Evolutionary conservation across 2,797 vertebrate genomes (phyloP), one percentile per base, ranked within the genome.

Genomic region (Avahi laniger): DNA sequence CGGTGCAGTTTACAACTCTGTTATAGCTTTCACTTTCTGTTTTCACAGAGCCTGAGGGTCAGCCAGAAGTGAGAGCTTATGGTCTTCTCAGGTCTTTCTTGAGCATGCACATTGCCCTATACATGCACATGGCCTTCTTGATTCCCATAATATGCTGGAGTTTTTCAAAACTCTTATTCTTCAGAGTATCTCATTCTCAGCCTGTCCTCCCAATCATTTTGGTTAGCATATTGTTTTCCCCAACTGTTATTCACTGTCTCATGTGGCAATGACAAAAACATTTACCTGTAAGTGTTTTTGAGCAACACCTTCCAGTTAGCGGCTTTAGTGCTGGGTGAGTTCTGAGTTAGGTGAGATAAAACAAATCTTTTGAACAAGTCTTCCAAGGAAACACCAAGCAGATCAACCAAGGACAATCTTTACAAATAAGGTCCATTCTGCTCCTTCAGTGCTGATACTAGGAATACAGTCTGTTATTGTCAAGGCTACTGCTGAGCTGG

Each of bases 301-400:
- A 87, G 30, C 33, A 57, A 50, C 15, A 87, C 12, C 30, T 33
- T 28, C 61, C 13, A 61, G 82, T 24, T 57, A 90, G 20, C 50
- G 24, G 18, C 41, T 81, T 92, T 57, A 80, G 33, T 48, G 1
- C 10, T 84, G 38, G 13, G 8, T 84, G 30, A 80, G 20, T 91
- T 81, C n/a, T 69, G 17, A 93, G n/a, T 95, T 82, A 38, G 14
- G 1, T 69, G 69, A 94, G 20, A 90, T 87, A 89, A 93, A 85
- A 88, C 38, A 89, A 70, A 91, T 93, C n/a, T 63, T 92, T 59
- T 59, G 54, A 88, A 38, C 8, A 15, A 73, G 6, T 41, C 41
- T 93, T 95, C 10, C 3, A 35, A 84, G 41, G 46, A 95, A 67
- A 26, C 33, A 75, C 43, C 52, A 91, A 35, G 67, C 35, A 89